Conservation (phyloP, 2,797 vertebrate species). For the Sparus aurata region DNA sequence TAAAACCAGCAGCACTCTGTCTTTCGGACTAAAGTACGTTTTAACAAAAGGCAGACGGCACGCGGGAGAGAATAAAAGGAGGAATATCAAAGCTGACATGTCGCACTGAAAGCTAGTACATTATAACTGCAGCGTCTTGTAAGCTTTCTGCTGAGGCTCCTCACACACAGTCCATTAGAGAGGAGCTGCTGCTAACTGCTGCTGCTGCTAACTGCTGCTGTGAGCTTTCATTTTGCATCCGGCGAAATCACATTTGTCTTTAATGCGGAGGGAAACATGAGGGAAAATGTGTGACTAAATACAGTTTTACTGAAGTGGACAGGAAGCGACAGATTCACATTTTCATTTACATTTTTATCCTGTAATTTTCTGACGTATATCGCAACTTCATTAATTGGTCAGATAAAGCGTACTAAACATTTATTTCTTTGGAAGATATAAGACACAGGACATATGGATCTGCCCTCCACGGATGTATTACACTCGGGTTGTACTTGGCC, state of each 20-base stretch:
- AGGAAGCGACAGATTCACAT: slow-evolving; percentile 1
- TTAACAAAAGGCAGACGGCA: slow-evolving; percentile 12
- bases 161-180: background rate
- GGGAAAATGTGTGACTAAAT: background rate
- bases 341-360: background rate
- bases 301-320: background rate
- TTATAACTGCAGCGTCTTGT: slow-evolving; percentile 7
- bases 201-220: background rate
- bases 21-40: slow-evolving; percentile 39
- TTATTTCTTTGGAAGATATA: slow-evolving; percentile 2
- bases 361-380: slow-evolving; percentile 7
- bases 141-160: slow-evolving; percentile 15
- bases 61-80: slow-evolving; percentile 24
- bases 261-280: background rate
- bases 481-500: slow-evolving; percentile 32
- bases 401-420: background rate
- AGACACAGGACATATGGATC: slow-evolving; percentile 9
- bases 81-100: slow-evolving; percentile 4
- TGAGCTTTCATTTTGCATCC: slow-evolving; percentile 32
- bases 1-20: slow-evolving; percentile 33
- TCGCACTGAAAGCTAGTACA: slow-evolving; percentile 32
- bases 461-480: slow-evolving; percentile 16
- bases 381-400: background rate
- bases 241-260: slow-evolving; percentile 15
- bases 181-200: background rate